phyloP scores from a whole-genome alignment of 2,888 invertebrate genomes.

The Orthosia cruda region DNA sequence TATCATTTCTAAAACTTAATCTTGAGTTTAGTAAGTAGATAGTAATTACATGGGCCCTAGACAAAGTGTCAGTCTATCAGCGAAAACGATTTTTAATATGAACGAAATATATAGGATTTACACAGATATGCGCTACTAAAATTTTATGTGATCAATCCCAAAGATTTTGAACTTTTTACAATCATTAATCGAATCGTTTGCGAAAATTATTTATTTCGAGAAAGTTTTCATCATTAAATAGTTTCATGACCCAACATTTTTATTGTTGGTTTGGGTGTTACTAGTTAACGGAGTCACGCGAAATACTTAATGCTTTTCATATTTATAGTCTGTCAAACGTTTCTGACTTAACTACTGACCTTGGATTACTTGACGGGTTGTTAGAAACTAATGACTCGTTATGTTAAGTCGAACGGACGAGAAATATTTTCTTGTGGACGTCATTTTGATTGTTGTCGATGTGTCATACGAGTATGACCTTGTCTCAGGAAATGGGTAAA shows the following conservation, averaged over 20 bases:
- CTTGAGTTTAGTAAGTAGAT: no score
- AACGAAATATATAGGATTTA: no score
- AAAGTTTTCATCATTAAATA: background rate
- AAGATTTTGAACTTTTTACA: background rate
- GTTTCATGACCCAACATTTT: slow-evolving; percentile 27
- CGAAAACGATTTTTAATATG: background rate
- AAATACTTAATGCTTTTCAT: slow-evolving; percentile 56
- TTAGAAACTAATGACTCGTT: slow-evolving; percentile 58
- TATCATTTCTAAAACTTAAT: no score
- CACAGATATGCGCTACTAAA: no score
- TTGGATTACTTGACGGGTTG: slow-evolving; percentile 50
- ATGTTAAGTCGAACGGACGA: slow-evolving; percentile 51
- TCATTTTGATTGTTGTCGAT: slow-evolving; percentile 35
- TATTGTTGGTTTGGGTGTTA: slow-evolving; percentile 47
- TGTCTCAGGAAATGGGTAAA: slow-evolving; percentile 35
- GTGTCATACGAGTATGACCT: slow-evolving; percentile 24
- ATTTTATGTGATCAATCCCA: no score
- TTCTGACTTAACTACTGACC: slow-evolving; percentile 52
- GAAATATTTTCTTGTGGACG: slow-evolving; percentile 47
- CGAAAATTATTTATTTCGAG: no score
- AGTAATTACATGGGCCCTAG: background rate
- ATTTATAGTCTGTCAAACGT: slow-evolving; percentile 59
- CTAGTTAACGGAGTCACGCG: slow-evolving; percentile 49
- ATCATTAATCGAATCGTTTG: background rate
- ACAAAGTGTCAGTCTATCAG: background rate